phyloP scores from a whole-genome alignment of 2,113 vertebrate genomes.

The Ursus arctos region DNA sequence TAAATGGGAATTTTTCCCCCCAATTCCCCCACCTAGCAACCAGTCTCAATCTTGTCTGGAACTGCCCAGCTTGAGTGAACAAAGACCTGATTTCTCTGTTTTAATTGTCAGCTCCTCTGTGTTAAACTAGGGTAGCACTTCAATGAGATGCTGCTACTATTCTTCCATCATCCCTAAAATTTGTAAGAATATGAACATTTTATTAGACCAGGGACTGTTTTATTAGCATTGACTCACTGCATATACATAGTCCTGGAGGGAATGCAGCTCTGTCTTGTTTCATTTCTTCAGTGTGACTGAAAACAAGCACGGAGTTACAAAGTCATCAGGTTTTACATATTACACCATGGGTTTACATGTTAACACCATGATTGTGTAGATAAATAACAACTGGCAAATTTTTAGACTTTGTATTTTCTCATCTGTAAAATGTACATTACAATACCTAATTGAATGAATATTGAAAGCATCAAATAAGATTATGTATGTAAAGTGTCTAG shows the following conservation, averaged over 20 bases:
- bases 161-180: background rate
- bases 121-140: background rate
- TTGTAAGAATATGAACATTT: background rate
- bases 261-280: background rate
- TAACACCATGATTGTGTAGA: background rate
- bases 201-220: background rate
- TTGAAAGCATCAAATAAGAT: background rate
- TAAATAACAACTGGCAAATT: background rate
- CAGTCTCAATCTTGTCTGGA: background rate
- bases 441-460: background rate
- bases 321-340: background rate
- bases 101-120: background rate
- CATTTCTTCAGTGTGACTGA: background rate
- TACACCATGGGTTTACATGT: background rate
- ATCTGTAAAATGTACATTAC: background rate
- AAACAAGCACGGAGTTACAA: background rate
- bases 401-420: background rate
- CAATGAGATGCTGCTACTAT: background rate
- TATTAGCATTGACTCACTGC: background rate
- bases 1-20: background rate
- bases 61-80: background rate
- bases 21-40: background rate
- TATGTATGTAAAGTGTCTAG: background rate
- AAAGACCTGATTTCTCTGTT: background rate
- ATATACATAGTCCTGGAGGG: background rate